phyloP scores from a whole-genome alignment of 2,113 vertebrate genomes.

The Pagrus major region DNA sequence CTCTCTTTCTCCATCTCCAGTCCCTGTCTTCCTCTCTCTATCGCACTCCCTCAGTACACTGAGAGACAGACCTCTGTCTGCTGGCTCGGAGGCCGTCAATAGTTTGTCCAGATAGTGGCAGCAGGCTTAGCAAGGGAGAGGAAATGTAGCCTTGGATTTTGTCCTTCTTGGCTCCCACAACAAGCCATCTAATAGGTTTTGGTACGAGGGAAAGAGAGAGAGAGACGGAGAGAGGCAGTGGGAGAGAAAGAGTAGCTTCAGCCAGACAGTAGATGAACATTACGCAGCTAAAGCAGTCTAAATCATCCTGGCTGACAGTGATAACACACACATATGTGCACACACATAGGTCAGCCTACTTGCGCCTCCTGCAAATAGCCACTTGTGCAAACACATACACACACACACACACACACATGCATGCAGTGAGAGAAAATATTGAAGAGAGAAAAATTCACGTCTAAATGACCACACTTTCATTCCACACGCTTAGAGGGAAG shows the following conservation, averaged over 20 bases:
- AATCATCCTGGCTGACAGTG: conserved; percentile 50
- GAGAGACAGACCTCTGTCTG: conserved; percentile 73
- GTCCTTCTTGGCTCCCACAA: conserved; percentile 47
- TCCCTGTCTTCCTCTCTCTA: conserved; percentile 54
- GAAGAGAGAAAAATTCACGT: not conserved
- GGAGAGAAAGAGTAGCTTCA: conserved; percentile 25
- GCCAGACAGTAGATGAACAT: conserved; percentile 43
- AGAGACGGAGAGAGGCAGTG: not conserved
- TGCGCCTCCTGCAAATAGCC: not conserved
- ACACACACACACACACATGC: not conserved
- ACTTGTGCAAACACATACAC: not conserved
- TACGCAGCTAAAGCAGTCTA: conserved; percentile 28
- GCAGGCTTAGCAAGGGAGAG: conserved; percentile 73
- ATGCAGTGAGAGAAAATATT: not conserved
- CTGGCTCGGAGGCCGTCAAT: conserved; percentile 72
- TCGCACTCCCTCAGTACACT: conserved; percentile 62
- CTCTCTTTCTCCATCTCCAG: conserved; percentile 66
- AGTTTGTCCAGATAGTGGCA: conserved; percentile 80
- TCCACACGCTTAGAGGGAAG: conserved; percentile 9
- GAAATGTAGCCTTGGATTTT: conserved; percentile 72
- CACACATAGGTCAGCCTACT: not conserved
- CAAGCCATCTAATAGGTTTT: conserved; percentile 61
- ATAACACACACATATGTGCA: conserved; percentile 41
- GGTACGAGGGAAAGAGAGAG: conserved; percentile 14
- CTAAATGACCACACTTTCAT: conserved; percentile 12